Percentiles rank a stretch among this genome's conserved stretches.
Evolutionary conservation across 2,888 invertebrate genomes (phyloP).

Genomic region (Junonia oenone): DNA sequence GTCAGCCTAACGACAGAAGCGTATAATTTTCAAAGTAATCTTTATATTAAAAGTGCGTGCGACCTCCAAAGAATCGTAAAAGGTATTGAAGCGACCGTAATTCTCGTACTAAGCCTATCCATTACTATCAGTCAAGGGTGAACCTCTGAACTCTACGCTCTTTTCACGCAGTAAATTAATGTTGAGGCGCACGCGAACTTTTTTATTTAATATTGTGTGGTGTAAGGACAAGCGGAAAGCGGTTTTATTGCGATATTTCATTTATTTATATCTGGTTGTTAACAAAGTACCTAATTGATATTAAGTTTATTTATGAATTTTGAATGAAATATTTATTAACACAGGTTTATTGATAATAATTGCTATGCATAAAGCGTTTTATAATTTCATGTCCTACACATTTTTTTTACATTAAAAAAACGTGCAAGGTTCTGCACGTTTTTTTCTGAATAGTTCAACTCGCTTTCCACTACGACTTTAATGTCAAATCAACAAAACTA

Average conservation of each 20-base stretch:
- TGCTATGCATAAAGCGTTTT: too few relatives aligned
- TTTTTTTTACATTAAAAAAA: too few relatives aligned
- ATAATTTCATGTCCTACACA: too few relatives aligned
- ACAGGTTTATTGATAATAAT: too few relatives aligned
- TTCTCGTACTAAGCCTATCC: conserved; percentile 51
- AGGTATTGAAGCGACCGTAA: conserved; percentile 41
- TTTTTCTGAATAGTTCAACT: too few relatives aligned
- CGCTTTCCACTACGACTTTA: too few relatives aligned
- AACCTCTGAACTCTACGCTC: conserved; percentile 47
- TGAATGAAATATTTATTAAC: too few relatives aligned
- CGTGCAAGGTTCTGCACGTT: too few relatives aligned
- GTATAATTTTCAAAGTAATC: not conserved
- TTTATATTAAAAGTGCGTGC: conserved; percentile 27
- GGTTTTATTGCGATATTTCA: not conserved
- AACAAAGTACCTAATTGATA: too few relatives aligned
- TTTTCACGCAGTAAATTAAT: conserved; percentile 73
- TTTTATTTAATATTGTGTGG: conserved; percentile 39
- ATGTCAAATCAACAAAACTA: too few relatives aligned
- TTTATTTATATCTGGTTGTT: too few relatives aligned
- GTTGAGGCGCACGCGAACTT: conserved; percentile 58
- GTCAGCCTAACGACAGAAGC: not conserved
- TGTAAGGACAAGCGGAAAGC: conserved; percentile 10
- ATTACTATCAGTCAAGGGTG: conserved; percentile 53
- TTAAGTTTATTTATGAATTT: too few relatives aligned
- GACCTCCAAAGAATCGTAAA: conserved; percentile 30